Base-by-base conservation (phyloP, 2,797 vertebrate genomes). In the Enteromius unitaeniatus region DNA sequence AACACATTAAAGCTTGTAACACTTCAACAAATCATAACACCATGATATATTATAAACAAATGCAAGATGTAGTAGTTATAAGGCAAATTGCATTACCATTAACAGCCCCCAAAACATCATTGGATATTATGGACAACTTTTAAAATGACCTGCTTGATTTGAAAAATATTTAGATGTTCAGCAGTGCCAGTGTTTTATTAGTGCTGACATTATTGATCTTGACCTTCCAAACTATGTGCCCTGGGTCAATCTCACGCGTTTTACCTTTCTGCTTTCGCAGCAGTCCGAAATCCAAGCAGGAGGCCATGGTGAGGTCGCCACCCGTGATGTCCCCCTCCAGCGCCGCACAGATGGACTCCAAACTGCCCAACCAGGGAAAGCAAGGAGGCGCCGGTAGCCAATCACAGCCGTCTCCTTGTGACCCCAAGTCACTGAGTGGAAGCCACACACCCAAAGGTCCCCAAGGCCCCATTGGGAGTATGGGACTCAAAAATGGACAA, bases 251-350 rank as follows among this genome's bases (percentile, higher is more conserved):
- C 42, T 31, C 14, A 78, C 76, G 11, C 14, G 14, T 15, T 23
- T 60, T 14, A 86, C 42, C 89, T 79, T 82, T 69, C 81, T 51
- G 88, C 53, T 90, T 91, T 81, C 11, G 34, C 89, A 96, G 95
- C 94, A 99, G 98, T 96, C 98, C 98, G 93, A 99, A 99, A 97
- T 97, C 97, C 92, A 99, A 99, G 95, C 97, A 97, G 95, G 98
- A 99, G 97, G 97, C 97, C 95, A 99, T 98, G 97, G 98, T 99
- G 93, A 97, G 97, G 91, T 98, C 98, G 92, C 97, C 98, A 95
- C 96, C 98, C 92, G 98, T 99, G 94, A 98, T 98, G 98, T 99
- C 98, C 95, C 98, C 98, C 60, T 99, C 98, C 93, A 97, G 97
- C 93, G 97, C 97, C 88, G 95, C 97, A 92, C 98, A 99, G 94